phyloP scores from a whole-genome alignment of 1,140 invertebrate genomes.

The Spodoptera frugiperda region DNA sequence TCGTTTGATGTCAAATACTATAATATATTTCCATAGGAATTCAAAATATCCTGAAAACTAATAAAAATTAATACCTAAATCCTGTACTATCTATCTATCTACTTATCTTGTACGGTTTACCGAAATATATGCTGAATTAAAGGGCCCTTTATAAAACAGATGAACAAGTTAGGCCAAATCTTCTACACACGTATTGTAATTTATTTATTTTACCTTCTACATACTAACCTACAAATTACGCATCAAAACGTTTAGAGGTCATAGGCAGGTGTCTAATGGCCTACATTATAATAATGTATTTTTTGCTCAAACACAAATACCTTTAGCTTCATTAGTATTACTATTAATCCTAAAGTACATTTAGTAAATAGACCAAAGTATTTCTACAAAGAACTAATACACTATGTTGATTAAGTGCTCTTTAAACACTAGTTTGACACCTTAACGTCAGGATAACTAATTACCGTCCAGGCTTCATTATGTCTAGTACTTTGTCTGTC shows the following conservation, averaged over 20 bases:
- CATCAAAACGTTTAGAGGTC: constrained; percentile 13
- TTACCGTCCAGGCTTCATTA: constrained; percentile 31
- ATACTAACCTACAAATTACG: not conserved
- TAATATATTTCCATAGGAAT: too few species aligned
- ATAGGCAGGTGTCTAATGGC: not conserved
- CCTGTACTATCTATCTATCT: too few species aligned
- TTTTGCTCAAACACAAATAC: not conserved
- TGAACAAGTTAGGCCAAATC: too few species aligned
- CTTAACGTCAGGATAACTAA: constrained; percentile 30
- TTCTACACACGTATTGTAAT: too few species aligned
- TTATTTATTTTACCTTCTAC: too few species aligned
- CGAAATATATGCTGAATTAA: too few species aligned
- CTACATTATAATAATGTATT: constrained; percentile 10
- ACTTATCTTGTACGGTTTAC: too few species aligned
- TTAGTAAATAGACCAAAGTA: constrained; percentile 1
- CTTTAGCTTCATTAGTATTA: not conserved
- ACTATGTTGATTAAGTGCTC: constrained; percentile 20
- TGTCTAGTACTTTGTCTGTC: constrained; percentile 24
- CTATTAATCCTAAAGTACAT: constrained; percentile 11
- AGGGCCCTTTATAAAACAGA: too few species aligned
- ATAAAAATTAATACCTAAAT: too few species aligned
- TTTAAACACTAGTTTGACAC: constrained; percentile 19
- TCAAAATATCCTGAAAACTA: too few species aligned
- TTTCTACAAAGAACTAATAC: not conserved
- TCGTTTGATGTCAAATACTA: too few species aligned